Percentiles rank a stretch among this genome's conserved stretches.
Conservation (phyloP, 2,113 vertebrate genomes). For the Heterocephalus glaber region DNA sequence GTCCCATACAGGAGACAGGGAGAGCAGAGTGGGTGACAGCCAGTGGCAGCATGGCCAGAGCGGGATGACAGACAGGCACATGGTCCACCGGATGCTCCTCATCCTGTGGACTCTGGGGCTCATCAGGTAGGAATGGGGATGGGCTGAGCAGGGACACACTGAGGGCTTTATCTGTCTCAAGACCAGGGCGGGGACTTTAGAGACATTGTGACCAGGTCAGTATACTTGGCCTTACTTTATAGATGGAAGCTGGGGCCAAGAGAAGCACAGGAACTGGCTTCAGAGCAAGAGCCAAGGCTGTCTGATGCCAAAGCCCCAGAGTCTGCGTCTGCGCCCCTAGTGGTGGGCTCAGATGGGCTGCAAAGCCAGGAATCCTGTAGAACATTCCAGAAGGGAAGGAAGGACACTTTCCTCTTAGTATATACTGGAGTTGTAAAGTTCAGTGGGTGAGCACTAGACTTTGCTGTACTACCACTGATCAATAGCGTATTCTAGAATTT, state of each 20-base stretch:
- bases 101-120: not conserved
- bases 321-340: not conserved
- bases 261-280: not conserved
- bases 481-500: not conserved
- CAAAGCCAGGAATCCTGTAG: not conserved
- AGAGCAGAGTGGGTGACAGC: not conserved
- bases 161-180: not conserved
- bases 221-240: not conserved
- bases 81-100: not conserved
- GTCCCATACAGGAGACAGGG: not conserved
- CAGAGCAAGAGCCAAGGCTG: not conserved
- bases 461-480: not conserved
- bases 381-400: not conserved
- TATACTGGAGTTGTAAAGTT: not conserved
- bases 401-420: not conserved
- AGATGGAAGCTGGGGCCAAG: not conserved
- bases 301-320: not conserved
- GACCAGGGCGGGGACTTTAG: not conserved
- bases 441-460: too few relatives aligned
- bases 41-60: not conserved
- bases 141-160: not conserved
- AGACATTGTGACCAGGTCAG: not conserved
- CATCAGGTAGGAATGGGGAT: not conserved
- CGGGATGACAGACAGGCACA: not conserved
- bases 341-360: not conserved